Evolutionary conservation across 2,888 invertebrate genomes (phyloP), one percentile per base, ranked within the genome.

Genomic region (Glyphotaelius pellucidus): DNA sequence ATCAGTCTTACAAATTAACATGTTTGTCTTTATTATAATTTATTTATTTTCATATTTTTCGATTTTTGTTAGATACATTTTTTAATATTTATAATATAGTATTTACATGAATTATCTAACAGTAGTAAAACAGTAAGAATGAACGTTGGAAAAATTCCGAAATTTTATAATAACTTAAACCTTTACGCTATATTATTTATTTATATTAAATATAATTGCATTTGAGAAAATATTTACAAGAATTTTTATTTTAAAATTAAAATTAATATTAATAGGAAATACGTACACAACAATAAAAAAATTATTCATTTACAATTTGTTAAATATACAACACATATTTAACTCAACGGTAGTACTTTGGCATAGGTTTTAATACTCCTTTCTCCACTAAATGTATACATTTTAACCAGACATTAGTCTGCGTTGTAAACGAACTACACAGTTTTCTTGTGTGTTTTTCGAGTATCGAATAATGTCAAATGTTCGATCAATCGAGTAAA

Each of bases 191-290:
- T 42, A 91, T 80, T 91, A 89, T 89, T 89, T 67, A 79, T 90
- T 47, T 81, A 92, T 86, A 90, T 88, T 91, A 92, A 92, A 92
- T 91, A 92, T 89, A 93, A 92, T 92, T 92, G 92, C 92, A 92
- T 89, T 67, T 92, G 79, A 80, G 88, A 81, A 85, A 89, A 52
- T 89, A 91, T 88, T 81, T 87, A 91, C 80, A 91, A 31, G 84
- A 32, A 83, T 90, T 89, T 91, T 80, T 80, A 89, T 81, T 84
- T 89, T 89, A 91, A 90, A 85, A 91, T 91, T 92, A 92, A 91
- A 91, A 92, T 9, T 67, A 67, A 67, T 67, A 67, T 91, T 93
- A 93, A 93, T 93, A 93, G 93, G 93, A 93, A 93, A 92, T 93
- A 93, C 92, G 91, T 93, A 92, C 93, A 93, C 93, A 93, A 93